A percentile compares a stretch with the other conserved stretches of the same genome.
phyloP scores from a whole-genome alignment of 2,797 vertebrate genomes.

The Peromyscus melanophrys region DNA sequence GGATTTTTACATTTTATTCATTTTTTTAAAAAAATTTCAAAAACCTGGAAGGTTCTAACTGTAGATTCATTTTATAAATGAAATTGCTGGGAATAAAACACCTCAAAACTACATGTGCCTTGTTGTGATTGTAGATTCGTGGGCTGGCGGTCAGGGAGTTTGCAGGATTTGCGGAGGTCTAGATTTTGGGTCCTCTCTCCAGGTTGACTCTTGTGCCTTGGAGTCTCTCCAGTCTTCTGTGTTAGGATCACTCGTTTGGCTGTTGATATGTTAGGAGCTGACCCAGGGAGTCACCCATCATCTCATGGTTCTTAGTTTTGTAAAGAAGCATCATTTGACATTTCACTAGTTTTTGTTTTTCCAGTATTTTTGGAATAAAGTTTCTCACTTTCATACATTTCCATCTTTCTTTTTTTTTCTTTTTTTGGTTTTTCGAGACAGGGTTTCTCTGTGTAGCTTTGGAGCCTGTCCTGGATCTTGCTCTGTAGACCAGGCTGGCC shows the following conservation, averaged over 20 bases:
- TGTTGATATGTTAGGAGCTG: not conserved
- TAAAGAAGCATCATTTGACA: not conserved
- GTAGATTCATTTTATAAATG: not conserved
- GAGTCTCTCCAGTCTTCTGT: not conserved
- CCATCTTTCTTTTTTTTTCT: not conserved
- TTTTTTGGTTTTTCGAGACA: no score
- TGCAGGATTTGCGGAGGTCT: not conserved
- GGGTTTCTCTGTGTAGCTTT: no score
- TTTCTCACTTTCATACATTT: not conserved
- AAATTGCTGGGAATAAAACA: not conserved
- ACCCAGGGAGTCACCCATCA: not conserved
- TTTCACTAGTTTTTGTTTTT: not conserved
- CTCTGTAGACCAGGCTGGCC: no score
- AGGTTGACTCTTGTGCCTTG: not conserved
- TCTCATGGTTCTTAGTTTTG: not conserved
- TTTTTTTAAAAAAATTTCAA: not conserved
- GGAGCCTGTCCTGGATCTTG: no score
- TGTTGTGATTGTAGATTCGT: not conserved
- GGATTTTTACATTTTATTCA: not conserved
- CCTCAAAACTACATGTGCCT: not conserved
- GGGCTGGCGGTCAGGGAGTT: not conserved
- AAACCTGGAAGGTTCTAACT: not conserved
- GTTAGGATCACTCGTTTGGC: not conserved
- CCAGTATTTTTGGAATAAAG: not conserved
- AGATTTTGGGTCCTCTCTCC: not conserved